Conservation (phyloP, 2,888 invertebrate genomes). For the Liopterus haemorrhoidalis region DNA sequence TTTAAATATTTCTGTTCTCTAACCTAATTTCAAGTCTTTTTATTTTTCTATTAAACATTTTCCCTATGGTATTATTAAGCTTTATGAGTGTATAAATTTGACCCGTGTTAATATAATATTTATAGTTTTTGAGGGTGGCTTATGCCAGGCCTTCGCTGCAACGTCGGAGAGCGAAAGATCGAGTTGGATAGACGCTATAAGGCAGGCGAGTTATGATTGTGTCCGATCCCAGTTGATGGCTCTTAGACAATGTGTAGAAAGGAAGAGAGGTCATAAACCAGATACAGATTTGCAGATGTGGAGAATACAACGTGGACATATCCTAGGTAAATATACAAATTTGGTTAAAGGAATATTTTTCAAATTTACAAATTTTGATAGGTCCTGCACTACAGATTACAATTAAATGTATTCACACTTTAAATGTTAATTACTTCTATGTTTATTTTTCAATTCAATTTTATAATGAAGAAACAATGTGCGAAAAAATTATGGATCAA, state of each 20-base stretch:
- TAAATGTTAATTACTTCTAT: too few species aligned
- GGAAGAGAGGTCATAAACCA: slow-evolving; percentile 57
- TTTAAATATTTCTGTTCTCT: background rate
- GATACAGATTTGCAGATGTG: slow-evolving; percentile 64
- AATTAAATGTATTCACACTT: too few species aligned
- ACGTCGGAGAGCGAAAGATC: slow-evolving; percentile 74
- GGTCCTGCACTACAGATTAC: too few species aligned
- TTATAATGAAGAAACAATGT: too few species aligned
- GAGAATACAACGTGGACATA: slow-evolving; percentile 62
- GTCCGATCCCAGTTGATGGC: slow-evolving; percentile 68
- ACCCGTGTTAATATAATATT: too few species aligned
- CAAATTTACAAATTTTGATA: too few species aligned
- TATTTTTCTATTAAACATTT: slow-evolving; percentile 13
- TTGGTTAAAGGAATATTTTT: too few species aligned
- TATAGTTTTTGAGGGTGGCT: slow-evolving; percentile 76
- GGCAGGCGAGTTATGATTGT: slow-evolving; percentile 76
- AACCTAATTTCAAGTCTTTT: slow-evolving; percentile 4
- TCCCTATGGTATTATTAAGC: slow-evolving; percentile 4
- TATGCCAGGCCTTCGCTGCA: slow-evolving; percentile 75
- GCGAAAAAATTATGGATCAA: too few species aligned
- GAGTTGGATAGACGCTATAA: slow-evolving; percentile 79
- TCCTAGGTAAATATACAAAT: slow-evolving; percentile 64
- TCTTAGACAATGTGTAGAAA: slow-evolving; percentile 55
- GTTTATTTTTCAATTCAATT: too few species aligned
- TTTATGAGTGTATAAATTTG: too few species aligned